phyloP scores from a whole-genome alignment of 2,888 invertebrate species.

The Aphodius sticticus region DNA sequence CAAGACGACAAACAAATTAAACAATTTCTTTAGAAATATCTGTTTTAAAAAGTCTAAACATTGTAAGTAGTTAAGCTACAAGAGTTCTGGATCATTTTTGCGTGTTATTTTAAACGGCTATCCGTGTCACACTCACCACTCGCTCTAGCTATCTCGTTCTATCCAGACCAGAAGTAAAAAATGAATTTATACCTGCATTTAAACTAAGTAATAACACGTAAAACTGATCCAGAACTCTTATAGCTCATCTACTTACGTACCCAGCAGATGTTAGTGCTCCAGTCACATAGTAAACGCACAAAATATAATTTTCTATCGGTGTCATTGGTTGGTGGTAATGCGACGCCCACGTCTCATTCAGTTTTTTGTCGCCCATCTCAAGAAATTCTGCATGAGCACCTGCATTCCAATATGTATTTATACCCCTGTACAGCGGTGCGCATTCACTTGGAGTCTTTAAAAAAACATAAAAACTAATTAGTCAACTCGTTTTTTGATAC shows the following conservation, averaged over 20 bases:
- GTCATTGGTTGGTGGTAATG: background rate
- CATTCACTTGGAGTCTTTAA: conserved; percentile 8
- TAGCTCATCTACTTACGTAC: background rate
- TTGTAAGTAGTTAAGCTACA: too few species aligned
- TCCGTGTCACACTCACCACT: too few species aligned
- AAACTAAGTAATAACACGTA: too few species aligned
- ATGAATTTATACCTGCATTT: too few species aligned
- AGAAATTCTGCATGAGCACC: conserved; percentile 5
- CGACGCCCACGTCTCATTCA: too few species aligned
- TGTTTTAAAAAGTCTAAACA: background rate
- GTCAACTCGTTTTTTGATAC: too few species aligned
- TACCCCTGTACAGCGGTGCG: conserved; percentile 11
- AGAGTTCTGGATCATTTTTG: too few species aligned
- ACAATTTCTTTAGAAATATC: background rate
- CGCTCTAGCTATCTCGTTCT: too few species aligned
- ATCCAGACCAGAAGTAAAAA: too few species aligned
- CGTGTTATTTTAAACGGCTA: too few species aligned
- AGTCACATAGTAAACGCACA: conserved; percentile 27
- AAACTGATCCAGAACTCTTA: too few species aligned
- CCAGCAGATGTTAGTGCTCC: conserved; percentile 33
- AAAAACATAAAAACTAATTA: too few species aligned
- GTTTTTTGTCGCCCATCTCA: background rate
- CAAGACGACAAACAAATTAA: background rate
- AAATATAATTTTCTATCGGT: conserved; percentile 24
- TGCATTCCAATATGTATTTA: conserved; percentile 30